These are phyloP conservation scores for Polypterus senegalus DNA, from an alignment of 2,113 vertebrate genomes.

Conservation along the genomic window DNA sequence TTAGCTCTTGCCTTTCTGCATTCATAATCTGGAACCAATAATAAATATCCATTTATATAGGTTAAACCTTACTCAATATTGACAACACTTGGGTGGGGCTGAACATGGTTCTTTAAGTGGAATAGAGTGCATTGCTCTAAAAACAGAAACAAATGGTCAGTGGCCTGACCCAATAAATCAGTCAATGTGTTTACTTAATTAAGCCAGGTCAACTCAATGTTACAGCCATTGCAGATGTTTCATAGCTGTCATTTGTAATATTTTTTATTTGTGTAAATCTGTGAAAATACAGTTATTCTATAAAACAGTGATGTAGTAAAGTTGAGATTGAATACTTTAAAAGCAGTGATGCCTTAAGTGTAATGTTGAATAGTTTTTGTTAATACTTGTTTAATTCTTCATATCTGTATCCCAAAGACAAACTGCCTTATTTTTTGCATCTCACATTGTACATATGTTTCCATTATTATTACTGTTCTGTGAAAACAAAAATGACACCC, in stretches of 20 bases:
- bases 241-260: no score
- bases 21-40: no score
- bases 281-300: neutral
- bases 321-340: constrained; percentile 28
- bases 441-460: constrained; percentile 33
- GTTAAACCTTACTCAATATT: neutral
- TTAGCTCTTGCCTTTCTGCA: no score
- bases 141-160: neutral
- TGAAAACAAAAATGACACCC: no score
- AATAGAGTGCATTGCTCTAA: neutral
- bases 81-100: neutral
- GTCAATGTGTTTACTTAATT: neutral
- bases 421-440: constrained; percentile 48
- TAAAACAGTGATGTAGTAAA: neutral
- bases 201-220: neutral
- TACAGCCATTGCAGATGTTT: neutral
- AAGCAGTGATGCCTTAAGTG: constrained; percentile 54
- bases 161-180: neutral
- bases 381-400: constrained; percentile 13
- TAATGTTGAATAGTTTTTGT: constrained; percentile 8
- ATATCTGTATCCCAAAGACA: neutral
- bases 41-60: no score
- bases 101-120: neutral
- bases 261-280: neutral
- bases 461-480: no score